These are phyloP conservation scores for Calosoma granatense DNA, from an alignment of 1,140 invertebrate genomes.

Conservation along the genomic window DNA sequence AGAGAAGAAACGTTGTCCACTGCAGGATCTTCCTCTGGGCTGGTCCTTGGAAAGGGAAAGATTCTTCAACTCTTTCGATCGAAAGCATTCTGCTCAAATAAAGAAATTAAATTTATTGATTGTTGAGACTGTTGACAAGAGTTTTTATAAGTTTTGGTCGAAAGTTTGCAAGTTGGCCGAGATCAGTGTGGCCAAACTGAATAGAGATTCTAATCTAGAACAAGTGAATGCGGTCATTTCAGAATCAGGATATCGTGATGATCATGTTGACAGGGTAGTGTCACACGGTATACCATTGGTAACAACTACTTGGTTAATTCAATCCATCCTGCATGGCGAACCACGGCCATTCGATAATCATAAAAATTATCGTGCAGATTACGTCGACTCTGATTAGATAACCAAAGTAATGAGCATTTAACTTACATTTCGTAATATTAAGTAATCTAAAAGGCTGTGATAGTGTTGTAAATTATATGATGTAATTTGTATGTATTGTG, in stretches of 20 bases:
- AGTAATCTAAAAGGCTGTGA: too few species aligned
- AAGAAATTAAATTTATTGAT: conserved; percentile 40
- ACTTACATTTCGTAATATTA: too few species aligned
- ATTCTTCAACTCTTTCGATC: conserved; percentile 39
- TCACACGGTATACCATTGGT: background rate
- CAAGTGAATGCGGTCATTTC: conserved; percentile 40
- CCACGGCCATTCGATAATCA: background rate
- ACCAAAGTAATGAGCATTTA: too few species aligned
- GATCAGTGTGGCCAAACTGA: conserved; percentile 38
- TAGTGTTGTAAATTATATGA: too few species aligned
- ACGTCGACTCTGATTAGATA: background rate
- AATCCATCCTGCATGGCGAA: conserved; percentile 1
- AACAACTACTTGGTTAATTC: conserved; percentile 2
- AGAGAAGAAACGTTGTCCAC: conserved; percentile 30
- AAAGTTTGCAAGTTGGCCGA: conserved; percentile 46
- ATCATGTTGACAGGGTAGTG: conserved; percentile 24
- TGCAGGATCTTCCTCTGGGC: conserved; percentile 40
- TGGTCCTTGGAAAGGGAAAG: conserved; percentile 39
- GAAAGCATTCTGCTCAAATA: conserved; percentile 38
- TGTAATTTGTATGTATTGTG: too few species aligned
- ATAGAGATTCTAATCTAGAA: conserved; percentile 37
- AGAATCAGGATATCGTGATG: conserved; percentile 42
- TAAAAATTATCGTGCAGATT: background rate
- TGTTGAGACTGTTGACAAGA: conserved; percentile 35
- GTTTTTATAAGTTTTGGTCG: conserved; percentile 45